Percentiles rank a stretch among this genome's conserved stretches.
Evolutionary conservation across 92 coral and sea anemone genomes (phyloP).

Genomic region (Bergia puertoricense): DNA sequence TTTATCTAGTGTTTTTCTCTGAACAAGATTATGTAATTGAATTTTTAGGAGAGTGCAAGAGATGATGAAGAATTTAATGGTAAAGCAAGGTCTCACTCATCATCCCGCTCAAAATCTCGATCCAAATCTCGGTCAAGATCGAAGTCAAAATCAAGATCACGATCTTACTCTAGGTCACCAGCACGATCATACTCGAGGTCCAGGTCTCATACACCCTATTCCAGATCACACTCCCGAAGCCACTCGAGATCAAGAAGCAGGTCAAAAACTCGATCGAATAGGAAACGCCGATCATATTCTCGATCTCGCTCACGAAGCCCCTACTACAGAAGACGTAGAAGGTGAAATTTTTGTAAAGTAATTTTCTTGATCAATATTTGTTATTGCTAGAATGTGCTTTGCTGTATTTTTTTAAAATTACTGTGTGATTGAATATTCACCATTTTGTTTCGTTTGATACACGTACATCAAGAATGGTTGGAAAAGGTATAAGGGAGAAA

Average conservation of each 20-base stretch:
- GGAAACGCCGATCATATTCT: conserved; percentile 64
- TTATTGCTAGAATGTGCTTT: background rate
- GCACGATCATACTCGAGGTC: conserved; percentile 74
- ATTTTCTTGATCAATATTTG: background rate
- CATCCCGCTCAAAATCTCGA: conserved; percentile 65
- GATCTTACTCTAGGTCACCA: conserved; percentile 67
- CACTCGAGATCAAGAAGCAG: conserved; percentile 70
- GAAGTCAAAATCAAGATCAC: conserved; percentile 70
- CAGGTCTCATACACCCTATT: conserved; percentile 72
- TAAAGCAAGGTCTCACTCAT: conserved; percentile 70
- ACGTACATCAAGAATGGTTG: no score
- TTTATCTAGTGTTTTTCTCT: background rate
- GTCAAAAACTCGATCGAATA: conserved; percentile 58
- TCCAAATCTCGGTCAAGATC: conserved; percentile 54
- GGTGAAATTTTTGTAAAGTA: conserved; percentile 15
- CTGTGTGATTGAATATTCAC: no score
- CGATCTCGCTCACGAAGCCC: conserved; percentile 95
- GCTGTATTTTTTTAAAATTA: background rate
- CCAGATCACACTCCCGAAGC: conserved; percentile 62
- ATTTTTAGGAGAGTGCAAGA: conserved; percentile 59
- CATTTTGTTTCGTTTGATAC: no score
- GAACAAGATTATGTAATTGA: background rate
- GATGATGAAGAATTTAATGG: conserved; percentile 62
- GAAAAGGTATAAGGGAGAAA: no score
- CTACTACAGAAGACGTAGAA: conserved; percentile 68